phyloP scores from a whole-genome alignment of 2,888 invertebrate species.

The Thereva unica region DNA sequence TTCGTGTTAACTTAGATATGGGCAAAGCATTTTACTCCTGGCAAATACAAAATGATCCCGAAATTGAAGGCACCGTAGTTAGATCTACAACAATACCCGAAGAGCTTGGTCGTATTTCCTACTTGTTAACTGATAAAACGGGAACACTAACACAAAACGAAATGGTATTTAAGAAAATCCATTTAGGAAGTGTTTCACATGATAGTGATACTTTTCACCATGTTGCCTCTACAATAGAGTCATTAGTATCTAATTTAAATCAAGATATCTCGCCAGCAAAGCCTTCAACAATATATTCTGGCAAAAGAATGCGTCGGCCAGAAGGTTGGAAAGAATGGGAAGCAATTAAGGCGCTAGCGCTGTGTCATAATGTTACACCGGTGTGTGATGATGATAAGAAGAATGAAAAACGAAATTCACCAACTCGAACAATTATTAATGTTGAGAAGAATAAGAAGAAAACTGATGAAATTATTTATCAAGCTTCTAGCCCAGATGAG shows the following conservation, averaged over 20 bases:
- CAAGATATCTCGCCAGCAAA: conserved; percentile 44
- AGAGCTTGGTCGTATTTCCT: conserved; percentile 94
- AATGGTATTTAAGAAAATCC: conserved; percentile 96
- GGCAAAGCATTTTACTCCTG: conserved; percentile 98
- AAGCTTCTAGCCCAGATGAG: conserved; percentile 91
- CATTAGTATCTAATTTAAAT: conserved; percentile 50
- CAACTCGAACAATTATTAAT: conserved; percentile 55
- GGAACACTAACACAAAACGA: conserved; percentile 98
- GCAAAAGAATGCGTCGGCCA: conserved; percentile 65
- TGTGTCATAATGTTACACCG: conserved; percentile 99
- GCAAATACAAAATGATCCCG: conserved; percentile 91
- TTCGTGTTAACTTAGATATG: conserved; percentile 98
- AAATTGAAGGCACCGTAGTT: conserved; percentile 92
- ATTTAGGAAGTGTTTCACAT: conserved; percentile 91
- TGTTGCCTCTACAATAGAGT: conserved; percentile 55
- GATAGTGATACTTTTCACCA: conserved; percentile 66
- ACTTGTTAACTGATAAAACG: conserved; percentile 97
- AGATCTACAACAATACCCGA: conserved; percentile 98
- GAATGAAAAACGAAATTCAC: conserved; percentile 49
- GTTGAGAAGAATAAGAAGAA: conserved; percentile 51
- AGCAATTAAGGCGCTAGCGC: conserved; percentile 89
- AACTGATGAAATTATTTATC: conserved; percentile 59
- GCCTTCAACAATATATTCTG: conserved; percentile 35
- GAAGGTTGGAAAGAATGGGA: conserved; percentile 80
- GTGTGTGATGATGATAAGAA: conserved; percentile 74